Percentiles rank a stretch among this genome's conserved stretches.
Evolutionary conservation across 2,888 invertebrate species (phyloP).

Genomic region (Pachycephus smyrnensis): DNA sequence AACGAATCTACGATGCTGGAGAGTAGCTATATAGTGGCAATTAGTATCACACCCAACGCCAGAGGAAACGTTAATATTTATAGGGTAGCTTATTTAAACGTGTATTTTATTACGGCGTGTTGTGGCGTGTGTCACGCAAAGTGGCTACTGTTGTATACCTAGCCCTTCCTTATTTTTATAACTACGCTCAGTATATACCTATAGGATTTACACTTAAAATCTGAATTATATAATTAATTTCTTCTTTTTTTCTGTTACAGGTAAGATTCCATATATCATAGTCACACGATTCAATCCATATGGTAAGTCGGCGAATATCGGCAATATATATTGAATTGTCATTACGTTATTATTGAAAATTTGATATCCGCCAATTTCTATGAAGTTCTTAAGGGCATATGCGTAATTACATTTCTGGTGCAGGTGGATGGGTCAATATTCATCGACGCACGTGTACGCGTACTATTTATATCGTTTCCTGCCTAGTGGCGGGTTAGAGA

Average conservation of each 20-base stretch:
- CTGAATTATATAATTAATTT: slow-evolving; percentile 31
- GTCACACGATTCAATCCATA: background rate
- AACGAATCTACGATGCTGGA: background rate
- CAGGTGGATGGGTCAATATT: background rate
- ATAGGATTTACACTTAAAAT: slow-evolving; percentile 11
- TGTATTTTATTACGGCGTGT: background rate
- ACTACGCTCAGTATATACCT: background rate
- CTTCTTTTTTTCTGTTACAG: slow-evolving; percentile 47
- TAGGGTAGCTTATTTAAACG: slow-evolving; percentile 26
- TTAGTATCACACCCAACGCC: slow-evolving; percentile 30
- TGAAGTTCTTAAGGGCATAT: background rate
- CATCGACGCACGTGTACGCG: background rate
- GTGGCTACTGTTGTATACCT: background rate
- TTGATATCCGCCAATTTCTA: background rate
- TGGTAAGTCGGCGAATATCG: background rate
- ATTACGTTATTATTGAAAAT: background rate
- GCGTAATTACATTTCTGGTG: background rate
- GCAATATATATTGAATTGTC: background rate
- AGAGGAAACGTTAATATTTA: slow-evolving; percentile 46
- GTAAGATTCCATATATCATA: slow-evolving; percentile 40
- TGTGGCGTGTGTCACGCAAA: background rate
- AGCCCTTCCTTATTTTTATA: background rate
- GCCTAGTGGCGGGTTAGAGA: slow-evolving; percentile 45
- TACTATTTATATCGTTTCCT: slow-evolving; percentile 53
- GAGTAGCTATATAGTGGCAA: background rate